phyloP scores from a whole-genome alignment of 2,888 invertebrate genomes.

The Cenopis cana region DNA sequence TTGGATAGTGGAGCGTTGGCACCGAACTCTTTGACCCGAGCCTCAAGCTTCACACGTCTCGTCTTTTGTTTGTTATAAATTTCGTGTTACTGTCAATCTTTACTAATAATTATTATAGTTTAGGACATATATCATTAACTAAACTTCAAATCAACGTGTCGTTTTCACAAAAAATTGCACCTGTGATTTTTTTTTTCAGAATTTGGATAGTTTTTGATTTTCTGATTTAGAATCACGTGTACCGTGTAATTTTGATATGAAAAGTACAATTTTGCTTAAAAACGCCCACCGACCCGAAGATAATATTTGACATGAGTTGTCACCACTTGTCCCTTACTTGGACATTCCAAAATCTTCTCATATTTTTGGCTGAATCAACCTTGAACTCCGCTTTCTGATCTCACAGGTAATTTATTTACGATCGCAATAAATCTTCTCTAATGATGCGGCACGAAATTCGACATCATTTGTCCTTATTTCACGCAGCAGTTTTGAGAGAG shows the following conservation, averaged over 20 bases:
- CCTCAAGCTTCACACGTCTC: background rate
- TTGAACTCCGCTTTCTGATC: constrained; percentile 7
- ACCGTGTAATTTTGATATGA: too few species aligned
- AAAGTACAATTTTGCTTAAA: too few species aligned
- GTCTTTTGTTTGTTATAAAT: background rate
- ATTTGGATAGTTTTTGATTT: too few species aligned
- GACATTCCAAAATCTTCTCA: background rate
- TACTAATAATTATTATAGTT: background rate
- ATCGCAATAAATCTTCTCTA: constrained; percentile 8
- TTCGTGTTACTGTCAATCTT: too few species aligned
- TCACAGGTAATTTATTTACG: constrained; percentile 4
- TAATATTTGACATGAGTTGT: too few species aligned
- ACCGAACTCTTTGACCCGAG: constrained; percentile 8
- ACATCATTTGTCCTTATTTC: constrained; percentile 1
- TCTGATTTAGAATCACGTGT: too few species aligned
- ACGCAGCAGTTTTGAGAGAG: background rate
- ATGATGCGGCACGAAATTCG: background rate
- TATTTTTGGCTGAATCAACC: background rate
- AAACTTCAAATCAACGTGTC: too few species aligned
- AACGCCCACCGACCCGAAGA: too few species aligned
- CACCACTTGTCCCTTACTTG: too few species aligned
- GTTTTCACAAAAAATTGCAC: too few species aligned
- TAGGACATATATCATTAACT: too few species aligned
- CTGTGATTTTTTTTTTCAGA: too few species aligned
- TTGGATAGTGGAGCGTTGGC: background rate